Base-by-base conservation (phyloP, 2,888 invertebrate species). In the Mystacides longicornis region DNA sequence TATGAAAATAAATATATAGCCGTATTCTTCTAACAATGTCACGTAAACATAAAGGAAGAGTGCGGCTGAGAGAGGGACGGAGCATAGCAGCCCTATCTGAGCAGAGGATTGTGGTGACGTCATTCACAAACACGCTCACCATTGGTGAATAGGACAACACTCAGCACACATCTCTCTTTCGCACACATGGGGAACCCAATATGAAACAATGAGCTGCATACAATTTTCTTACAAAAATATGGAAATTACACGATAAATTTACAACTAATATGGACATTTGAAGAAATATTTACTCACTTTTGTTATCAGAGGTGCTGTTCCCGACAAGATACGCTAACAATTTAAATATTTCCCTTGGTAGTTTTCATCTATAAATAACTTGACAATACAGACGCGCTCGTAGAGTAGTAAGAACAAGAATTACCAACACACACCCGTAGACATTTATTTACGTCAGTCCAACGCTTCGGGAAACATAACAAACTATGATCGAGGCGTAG, bases 41-140 rank as follows among this genome's bases (percentile, higher is more conserved):
- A 59, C 58, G 61, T 58, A 59, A 61, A 58, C 60, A 58, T 52
- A 37, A 53, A 47, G 54, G 37, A 49, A 16, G 55, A 23, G 50
- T 56, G 60, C 49, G 51, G 53, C 54, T 50, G 55, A 54, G 57
- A 59, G 51, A 57, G 61, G 51, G 56, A 61, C 56, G 58, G 51
- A 50, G 55, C 46, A 54, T 46, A 22, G 37, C 14, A 48, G 45
- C 18, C 60, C 60, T 58, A 60, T 60, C 21, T 46, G 45, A 23
- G 45, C 3, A 9, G 31, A 42, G 43, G 19, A 23, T 46, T 18
- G 23, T 42, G 18, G 51, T 51, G 56, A 60, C 60, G 60, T 60
- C 58, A 52, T 52, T 7, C 21, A 50, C 45, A 27, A 21, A 51
- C 48, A 51, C 42, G n/a, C 51, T 18, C 5, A 49, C 33, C 31